Evolutionary conservation across 2,113 vertebrate species (phyloP).

Genomic region (Rhinopomastus cyanomelas): DNA sequence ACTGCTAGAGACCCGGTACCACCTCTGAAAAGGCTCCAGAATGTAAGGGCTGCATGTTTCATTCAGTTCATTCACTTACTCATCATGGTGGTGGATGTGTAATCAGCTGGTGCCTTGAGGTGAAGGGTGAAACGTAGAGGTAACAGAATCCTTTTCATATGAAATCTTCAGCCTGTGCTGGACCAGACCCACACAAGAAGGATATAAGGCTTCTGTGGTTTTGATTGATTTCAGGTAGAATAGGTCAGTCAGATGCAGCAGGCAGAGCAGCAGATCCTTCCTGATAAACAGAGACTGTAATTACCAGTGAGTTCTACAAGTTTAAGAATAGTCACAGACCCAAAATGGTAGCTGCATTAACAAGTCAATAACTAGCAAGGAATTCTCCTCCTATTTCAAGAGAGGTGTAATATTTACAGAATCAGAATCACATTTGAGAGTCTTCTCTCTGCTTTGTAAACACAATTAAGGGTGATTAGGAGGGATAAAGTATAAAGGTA

Average conservation of each 20-base stretch:
- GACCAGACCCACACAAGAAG: neutral
- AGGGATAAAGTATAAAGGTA: neutral
- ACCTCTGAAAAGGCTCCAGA: neutral
- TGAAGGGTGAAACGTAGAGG: neutral
- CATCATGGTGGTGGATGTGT: neutral
- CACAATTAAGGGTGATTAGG: neutral
- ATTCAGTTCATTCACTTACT: neutral
- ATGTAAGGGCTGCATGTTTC: rapidly evolving
- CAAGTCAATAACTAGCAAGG: neutral
- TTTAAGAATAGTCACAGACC: neutral
- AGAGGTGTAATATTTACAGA: neutral
- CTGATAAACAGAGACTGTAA: neutral
- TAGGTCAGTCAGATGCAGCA: conserved; percentile 11
- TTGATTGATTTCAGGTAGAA: conserved; percentile 37
- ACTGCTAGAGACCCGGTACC: neutral
- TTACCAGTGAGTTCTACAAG: neutral
- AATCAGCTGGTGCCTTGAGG: neutral
- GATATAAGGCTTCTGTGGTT: neutral
- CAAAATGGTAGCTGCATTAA: neutral
- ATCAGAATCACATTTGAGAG: too few species aligned
- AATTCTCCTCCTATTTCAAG: neutral
- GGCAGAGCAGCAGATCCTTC: neutral
- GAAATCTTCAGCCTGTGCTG: neutral
- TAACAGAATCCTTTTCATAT: neutral
- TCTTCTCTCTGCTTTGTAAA: neutral